Conservation (phyloP, 2,113 vertebrate species). For the Theristicus caerulescens region DNA sequence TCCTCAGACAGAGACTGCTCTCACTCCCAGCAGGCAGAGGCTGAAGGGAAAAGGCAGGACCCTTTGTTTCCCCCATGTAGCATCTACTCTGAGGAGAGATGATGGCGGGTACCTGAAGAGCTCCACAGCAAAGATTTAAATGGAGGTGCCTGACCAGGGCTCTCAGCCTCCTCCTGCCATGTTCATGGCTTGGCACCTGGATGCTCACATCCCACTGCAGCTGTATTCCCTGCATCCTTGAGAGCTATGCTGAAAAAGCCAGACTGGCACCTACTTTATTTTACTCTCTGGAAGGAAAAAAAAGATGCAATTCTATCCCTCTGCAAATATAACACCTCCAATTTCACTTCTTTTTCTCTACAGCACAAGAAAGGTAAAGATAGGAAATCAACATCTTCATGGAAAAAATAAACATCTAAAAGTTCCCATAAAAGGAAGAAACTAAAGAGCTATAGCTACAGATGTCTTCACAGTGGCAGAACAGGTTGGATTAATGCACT, state of each 20-base stretch:
- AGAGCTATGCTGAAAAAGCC: not conserved
- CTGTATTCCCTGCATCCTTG: not conserved
- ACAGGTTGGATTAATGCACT: not conserved
- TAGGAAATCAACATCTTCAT: not conserved
- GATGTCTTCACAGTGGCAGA: not conserved
- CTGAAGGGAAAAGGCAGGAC: not conserved
- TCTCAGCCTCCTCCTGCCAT: not conserved
- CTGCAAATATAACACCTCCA: not conserved
- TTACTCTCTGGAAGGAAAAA: not conserved
- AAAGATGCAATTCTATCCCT: not conserved
- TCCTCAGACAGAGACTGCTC: not conserved
- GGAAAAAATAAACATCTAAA: constrained; percentile 5
- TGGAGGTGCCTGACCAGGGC: not conserved
- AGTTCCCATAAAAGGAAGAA: not conserved
- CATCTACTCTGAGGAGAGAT: not conserved
- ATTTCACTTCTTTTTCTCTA: not conserved
- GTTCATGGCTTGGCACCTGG: not conserved
- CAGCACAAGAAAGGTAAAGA: not conserved
- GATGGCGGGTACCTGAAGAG: not conserved
- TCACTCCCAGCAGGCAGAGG: not conserved
- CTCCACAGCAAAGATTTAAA: not conserved
- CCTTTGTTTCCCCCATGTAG: not conserved
- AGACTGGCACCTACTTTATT: not conserved
- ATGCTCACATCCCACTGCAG: not conserved
- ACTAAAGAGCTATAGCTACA: not conserved